Base-by-base conservation (phyloP, 30 jellyfish, hydroid and myxozoan species). In the Aurelia sp. region DNA sequence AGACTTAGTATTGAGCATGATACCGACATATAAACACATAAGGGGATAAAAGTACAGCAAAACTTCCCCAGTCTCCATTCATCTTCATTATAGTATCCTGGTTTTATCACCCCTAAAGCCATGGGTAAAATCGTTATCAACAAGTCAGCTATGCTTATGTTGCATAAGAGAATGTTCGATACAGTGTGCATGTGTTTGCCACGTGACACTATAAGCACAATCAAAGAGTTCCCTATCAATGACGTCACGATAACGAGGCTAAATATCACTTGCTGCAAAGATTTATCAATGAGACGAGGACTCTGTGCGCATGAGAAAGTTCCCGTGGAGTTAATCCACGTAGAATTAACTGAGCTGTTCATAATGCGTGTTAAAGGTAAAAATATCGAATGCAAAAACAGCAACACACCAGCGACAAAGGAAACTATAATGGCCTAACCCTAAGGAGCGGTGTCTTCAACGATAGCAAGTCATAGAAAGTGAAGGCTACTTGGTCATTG, bases 51-150 rank as follows among this genome's bases (percentile, higher is more conserved):
- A 8, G 78, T 59, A 61, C 98, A 92, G 90, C 87, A 74, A 63
- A 87, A 86, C 58, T 57, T 38, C 24, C 97, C 98, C 67, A 86
- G 69, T 11, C 89, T 86, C 98, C 98, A 92, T 8, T 30, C 50
- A 41, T 89, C 95, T 30, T 86, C 84, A 8, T 21, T 19, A 77
- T 17, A 87, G 4, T 78, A 24, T 15, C 67, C 65, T n/a, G 73
- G 76, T 33, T 74, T 78, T 1, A 87, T 44, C 27, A 92, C 71
- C 60, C 79, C 98, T 89, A 91, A 87, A 5, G 58, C 58, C 85
- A 76, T 87, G 38, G 98, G 98, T 33, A 86, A 66, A 9, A 92
- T 20, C 3, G 98, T 92, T 21, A 92, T 82, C 51, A 92, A 24
- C 18, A 92, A 58, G 65, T 91, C 98, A 22, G 98, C 96, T 22